These are phyloP conservation scores for Heliconius sara DNA, from an alignment of 2,888 invertebrate genomes.

Conservation along the genomic window DNA sequence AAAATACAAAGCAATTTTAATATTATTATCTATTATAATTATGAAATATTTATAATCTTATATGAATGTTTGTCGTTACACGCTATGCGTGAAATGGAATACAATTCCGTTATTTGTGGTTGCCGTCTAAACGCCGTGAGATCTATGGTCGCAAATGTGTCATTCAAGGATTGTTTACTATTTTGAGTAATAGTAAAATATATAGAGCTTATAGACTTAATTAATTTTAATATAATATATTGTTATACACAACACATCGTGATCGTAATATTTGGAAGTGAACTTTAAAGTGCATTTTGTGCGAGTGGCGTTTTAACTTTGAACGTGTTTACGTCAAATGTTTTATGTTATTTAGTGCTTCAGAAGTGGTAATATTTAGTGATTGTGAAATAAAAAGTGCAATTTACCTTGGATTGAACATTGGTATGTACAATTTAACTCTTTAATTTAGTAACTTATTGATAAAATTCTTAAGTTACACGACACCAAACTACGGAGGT, in stretches of 20 bases:
- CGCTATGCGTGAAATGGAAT: slow-evolving; percentile 59
- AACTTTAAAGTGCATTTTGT: slow-evolving; percentile 45
- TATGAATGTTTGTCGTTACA: slow-evolving; percentile 14
- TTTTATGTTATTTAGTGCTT: slow-evolving; percentile 63
- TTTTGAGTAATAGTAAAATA: slow-evolving; percentile 66
- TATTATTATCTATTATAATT: background rate
- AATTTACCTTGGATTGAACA: slow-evolving; percentile 54
- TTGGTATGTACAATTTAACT: slow-evolving; percentile 59
- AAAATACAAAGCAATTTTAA: too few relatives aligned
- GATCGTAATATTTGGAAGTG: slow-evolving; percentile 34
- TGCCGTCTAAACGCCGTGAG: slow-evolving; percentile 74
- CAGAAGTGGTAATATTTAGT: slow-evolving; percentile 56
- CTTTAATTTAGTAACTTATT: slow-evolving; percentile 37
- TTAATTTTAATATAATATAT: slow-evolving; percentile 27
- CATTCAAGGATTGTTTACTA: slow-evolving; percentile 80
- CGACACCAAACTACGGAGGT: slow-evolving; percentile 67
- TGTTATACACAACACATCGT: slow-evolving; percentile 24
- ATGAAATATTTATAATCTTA: background rate
- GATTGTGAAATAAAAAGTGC: slow-evolving; percentile 57
- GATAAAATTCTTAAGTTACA: slow-evolving; percentile 51
- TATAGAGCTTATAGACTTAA: slow-evolving; percentile 28
- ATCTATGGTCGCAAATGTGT: slow-evolving; percentile 82
- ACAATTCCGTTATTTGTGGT: slow-evolving; percentile 75
- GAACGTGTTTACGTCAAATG: slow-evolving; percentile 78
- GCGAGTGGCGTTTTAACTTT: slow-evolving; percentile 53